phyloP scores from a whole-genome alignment of 2,113 vertebrate species.

The Rostratula benghalensis region DNA sequence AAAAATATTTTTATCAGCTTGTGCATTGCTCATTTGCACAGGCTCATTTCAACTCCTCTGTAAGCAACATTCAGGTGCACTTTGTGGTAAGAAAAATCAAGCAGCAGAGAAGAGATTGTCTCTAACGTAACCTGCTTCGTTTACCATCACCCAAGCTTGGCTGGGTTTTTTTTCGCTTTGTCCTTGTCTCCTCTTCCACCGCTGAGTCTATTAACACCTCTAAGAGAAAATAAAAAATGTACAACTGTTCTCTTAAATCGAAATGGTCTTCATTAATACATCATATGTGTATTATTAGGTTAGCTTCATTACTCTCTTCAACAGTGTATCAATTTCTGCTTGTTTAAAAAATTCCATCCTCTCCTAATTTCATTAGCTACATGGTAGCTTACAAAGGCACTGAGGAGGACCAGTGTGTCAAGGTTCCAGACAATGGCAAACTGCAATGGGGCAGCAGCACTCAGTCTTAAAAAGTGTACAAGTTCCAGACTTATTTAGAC shows the following conservation, averaged over 20 bases:
- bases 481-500: not conserved
- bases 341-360: not conserved
- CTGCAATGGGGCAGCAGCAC: not conserved
- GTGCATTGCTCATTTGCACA: not conserved
- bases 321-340: not conserved
- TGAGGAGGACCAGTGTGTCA: not conserved
- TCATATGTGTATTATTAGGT: not conserved
- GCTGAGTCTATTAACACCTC: constrained; percentile 30
- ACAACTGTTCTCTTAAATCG: not conserved
- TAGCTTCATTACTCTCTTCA: not conserved
- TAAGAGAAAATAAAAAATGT: constrained; percentile 5
- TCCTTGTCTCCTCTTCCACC: not conserved
- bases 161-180: not conserved
- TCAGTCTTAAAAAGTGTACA: not conserved
- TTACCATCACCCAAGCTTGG: not conserved
- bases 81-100: not conserved
- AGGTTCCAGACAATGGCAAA: not conserved
- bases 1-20: not conserved
- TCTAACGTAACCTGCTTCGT: not conserved
- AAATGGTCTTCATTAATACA: not conserved
- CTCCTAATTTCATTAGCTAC: not conserved
- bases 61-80: not conserved
- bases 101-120: not conserved
- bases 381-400: not conserved
- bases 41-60: not conserved